Percentiles rank a stretch among this genome's conserved stretches.
Conservation (phyloP, 1,140 invertebrate genomes). For the Samia ricini region DNA sequence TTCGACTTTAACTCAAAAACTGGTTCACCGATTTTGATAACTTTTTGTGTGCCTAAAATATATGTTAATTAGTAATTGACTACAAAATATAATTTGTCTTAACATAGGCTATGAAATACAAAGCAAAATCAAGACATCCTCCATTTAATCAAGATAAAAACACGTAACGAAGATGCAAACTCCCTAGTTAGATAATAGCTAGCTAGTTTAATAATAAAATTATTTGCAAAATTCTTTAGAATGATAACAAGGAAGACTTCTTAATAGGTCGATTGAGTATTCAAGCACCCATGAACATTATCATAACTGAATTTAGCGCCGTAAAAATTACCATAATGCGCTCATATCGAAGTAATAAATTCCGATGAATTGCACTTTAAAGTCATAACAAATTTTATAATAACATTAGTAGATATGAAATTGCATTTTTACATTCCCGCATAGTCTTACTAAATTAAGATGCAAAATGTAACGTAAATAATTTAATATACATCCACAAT, state of each 20-base stretch:
- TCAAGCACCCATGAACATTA: constrained; percentile 1
- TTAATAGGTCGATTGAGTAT: background rate
- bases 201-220: background rate
- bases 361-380: background rate
- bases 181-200: background rate
- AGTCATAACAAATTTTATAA: background rate
- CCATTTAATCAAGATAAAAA: too few species aligned
- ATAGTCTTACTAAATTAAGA: too few species aligned
- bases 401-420: background rate
- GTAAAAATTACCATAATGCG: constrained; percentile 1
- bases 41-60: too few species aligned
- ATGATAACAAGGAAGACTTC: background rate
- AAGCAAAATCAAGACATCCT: too few species aligned
- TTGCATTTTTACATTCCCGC: too few species aligned
- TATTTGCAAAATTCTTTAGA: background rate
- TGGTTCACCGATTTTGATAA: too few species aligned
- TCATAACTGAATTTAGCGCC: background rate
- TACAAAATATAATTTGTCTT: too few species aligned
- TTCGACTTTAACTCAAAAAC: too few species aligned
- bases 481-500: too few species aligned
- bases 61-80: too few species aligned
- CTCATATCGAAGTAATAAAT: background rate
- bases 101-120: too few species aligned
- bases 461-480: too few species aligned
- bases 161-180: background rate